These are phyloP conservation scores for Megaceryle alcyon DNA, from an alignment of 2,797 vertebrate genomes.

Conservation along the genomic window DNA sequence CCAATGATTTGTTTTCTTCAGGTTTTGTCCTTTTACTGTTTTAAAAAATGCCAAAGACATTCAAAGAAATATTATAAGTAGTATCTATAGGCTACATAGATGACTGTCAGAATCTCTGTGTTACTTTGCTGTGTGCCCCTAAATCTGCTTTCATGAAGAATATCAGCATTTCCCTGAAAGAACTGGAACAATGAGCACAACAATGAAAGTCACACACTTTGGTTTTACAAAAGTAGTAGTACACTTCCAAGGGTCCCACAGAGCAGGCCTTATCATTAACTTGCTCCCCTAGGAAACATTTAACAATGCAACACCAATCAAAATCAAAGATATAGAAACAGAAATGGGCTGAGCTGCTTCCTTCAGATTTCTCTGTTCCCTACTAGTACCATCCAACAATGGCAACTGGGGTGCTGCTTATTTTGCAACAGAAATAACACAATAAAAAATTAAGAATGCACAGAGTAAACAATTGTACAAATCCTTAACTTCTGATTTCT, in stretches of 20 bases:
- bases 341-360: not conserved
- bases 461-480: not conserved
- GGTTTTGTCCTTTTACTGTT: not conserved
- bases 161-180: not conserved
- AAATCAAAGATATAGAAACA: not conserved
- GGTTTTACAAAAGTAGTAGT: not conserved
- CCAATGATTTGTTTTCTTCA: not conserved
- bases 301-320: not conserved
- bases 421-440: not conserved
- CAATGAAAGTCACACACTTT: not conserved
- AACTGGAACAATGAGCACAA: not conserved
- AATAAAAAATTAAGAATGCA: not conserved
- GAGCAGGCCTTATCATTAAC: not conserved
- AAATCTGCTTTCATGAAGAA: not conserved
- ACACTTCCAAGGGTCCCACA: not conserved
- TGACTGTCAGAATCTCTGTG: not conserved
- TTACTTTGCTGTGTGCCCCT: not conserved
- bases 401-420: not conserved
- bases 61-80: not conserved
- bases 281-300: not conserved
- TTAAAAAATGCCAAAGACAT: not conserved
- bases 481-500: not conserved
- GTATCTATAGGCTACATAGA: not conserved
- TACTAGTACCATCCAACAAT: not conserved
- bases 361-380: not conserved